These are phyloP conservation scores for Zosterops hypoxanthus DNA, from an alignment of 2,113 vertebrate genomes.

Conservation along the genomic window DNA sequence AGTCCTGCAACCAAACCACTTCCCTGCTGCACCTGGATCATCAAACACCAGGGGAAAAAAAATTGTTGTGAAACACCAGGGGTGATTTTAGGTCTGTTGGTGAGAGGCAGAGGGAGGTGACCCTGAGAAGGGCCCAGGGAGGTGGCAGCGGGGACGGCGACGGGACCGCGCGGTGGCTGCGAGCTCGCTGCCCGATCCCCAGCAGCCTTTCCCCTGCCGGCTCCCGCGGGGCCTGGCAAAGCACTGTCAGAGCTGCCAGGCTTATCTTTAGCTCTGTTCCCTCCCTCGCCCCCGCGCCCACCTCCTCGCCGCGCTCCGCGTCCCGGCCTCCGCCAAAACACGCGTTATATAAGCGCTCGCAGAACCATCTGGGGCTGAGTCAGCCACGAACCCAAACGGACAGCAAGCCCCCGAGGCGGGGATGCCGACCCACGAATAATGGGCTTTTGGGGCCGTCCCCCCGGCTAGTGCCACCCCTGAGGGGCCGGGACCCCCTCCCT, in stretches of 20 bases:
- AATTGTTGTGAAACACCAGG: too few species aligned
- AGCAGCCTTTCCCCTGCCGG: conserved; percentile 21
- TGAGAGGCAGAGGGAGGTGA: not conserved
- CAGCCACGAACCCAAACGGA: conserved; percentile 35
- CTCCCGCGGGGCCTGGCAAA: conserved; percentile 21
- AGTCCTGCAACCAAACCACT: not conserved
- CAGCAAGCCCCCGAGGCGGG: not conserved
- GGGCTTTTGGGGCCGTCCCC: not conserved
- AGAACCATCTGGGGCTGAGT: conserved; percentile 60
- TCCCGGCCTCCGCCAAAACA: conserved; percentile 63
- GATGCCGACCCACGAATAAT: not conserved
- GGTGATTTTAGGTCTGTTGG: not conserved
- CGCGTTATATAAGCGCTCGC: conserved; percentile 9
- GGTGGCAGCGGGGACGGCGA: fast-evolving
- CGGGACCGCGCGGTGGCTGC: not conserved
- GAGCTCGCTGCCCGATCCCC: not conserved
- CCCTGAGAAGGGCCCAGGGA: not conserved
- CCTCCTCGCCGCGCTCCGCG: conserved; percentile 37
- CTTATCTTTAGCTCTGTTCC: conserved; percentile 70
- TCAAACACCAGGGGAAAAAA: fast-evolving
- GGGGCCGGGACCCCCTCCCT: fast-evolving
- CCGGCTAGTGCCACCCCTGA: fast-evolving
- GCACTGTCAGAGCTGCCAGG: conserved; percentile 33
- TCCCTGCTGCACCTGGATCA: not conserved
- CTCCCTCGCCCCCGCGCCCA: conserved; percentile 58